A percentile compares a stretch with the other conserved stretches of the same genome.
These are phyloP conservation scores for Megastigmus dorsalis DNA, from an alignment of 2,888 invertebrate species.

Conservation along the genomic window DNA sequence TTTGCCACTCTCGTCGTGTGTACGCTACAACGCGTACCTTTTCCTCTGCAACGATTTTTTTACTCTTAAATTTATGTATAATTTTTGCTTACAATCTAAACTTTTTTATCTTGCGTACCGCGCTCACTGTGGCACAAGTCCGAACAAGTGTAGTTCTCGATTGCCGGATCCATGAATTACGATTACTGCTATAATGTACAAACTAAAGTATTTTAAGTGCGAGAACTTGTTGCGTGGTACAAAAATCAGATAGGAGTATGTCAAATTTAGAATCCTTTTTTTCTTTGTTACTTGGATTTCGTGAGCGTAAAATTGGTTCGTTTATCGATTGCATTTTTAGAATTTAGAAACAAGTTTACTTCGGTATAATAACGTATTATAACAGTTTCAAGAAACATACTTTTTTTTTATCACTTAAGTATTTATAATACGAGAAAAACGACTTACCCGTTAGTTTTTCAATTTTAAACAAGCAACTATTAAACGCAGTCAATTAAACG, in stretches of 20 bases:
- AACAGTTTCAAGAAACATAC: neutral
- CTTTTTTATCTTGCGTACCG: neutral
- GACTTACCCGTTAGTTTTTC: too few species aligned
- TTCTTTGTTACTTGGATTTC: neutral
- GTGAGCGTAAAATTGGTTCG: neutral
- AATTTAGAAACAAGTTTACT: too few species aligned
- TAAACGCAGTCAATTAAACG: neutral
- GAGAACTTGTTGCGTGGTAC: neutral
- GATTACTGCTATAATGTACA: constrained; percentile 16
- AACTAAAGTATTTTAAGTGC: constrained; percentile 8
- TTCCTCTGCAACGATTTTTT: constrained; percentile 22
- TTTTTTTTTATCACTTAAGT: neutral
- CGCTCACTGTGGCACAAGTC: neutral
- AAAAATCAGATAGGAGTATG: neutral
- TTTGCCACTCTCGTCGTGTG: constrained; percentile 4
- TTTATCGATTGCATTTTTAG: neutral
- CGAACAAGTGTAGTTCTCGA: neutral
- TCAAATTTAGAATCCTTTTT: neutral
- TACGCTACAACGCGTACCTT: constrained; percentile 51
- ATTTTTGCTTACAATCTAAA: constrained; percentile 44
- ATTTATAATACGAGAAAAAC: neutral
- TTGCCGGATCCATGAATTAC: constrained; percentile 7
- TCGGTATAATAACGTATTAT: neutral
- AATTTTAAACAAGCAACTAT: neutral
- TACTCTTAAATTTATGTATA: constrained; percentile 41